phyloP scores from a whole-genome alignment of 2,113 vertebrate genomes.

The Peromyscus maniculatus region DNA sequence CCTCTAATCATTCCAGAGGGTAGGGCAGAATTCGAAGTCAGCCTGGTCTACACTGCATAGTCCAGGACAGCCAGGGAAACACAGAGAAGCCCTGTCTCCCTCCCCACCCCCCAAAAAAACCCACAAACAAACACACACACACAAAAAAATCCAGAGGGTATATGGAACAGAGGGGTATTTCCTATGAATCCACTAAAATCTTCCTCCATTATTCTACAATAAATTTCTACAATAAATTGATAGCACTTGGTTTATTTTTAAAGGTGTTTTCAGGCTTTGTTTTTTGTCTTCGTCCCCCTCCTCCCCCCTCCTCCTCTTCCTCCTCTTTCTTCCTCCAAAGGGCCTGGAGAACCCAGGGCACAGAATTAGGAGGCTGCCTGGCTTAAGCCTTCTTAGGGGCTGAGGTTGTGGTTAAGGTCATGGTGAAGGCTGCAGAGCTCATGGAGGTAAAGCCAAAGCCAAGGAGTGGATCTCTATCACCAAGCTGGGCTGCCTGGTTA shows the following conservation, averaged over 20 bases:
- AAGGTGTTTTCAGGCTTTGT: background rate
- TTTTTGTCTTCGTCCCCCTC: no score
- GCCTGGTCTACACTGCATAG: no score
- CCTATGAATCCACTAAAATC: background rate
- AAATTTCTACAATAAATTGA: slow-evolving; percentile 15
- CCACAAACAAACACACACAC: no score
- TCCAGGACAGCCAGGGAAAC: no score
- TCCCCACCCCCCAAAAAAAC: no score
- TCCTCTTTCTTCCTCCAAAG: background rate
- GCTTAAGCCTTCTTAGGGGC: background rate
- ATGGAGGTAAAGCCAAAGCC: background rate
- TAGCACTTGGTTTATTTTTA: background rate
- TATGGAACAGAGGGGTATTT: background rate
- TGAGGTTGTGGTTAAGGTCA: background rate
- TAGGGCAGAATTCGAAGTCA: no score
- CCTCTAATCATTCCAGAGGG: background rate
- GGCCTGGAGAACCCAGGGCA: no score
- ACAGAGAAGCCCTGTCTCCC: no score
- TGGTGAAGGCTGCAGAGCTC: background rate
- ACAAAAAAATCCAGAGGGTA: background rate
- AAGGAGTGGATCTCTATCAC: background rate
- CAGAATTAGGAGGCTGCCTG: background rate
- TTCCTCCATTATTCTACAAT: background rate
- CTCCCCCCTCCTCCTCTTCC: no score
- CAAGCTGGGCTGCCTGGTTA: background rate